phyloP scores from a whole-genome alignment of 2,888 invertebrate genomes.

The Phrixothrix hirtus region DNA sequence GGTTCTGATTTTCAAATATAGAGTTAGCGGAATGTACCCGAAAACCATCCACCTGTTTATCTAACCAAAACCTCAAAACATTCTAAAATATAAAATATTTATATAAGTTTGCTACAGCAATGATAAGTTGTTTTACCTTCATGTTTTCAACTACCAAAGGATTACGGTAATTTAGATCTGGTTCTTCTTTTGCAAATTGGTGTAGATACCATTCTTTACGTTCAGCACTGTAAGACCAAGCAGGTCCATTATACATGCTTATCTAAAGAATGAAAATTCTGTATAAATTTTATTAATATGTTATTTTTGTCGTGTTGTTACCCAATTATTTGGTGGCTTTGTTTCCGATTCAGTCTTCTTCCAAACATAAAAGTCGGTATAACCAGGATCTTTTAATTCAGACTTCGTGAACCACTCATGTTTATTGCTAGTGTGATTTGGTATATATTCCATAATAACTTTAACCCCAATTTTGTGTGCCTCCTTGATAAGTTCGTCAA shows the following conservation, averaged over 20 bases:
- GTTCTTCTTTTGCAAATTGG: constrained; percentile 73
- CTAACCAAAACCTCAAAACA: constrained; percentile 77
- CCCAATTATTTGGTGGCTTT: constrained; percentile 77
- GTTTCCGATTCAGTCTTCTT: constrained; percentile 58
- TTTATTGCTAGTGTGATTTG: constrained; percentile 72
- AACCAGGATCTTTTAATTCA: constrained; percentile 62
- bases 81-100: constrained; percentile 54
- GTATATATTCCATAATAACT: constrained; percentile 57
- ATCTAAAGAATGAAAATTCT: constrained; percentile 39
- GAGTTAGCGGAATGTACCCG: constrained; percentile 74
- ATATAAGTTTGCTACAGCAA: not conserved
- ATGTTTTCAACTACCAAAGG: constrained; percentile 68
- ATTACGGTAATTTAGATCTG: constrained; percentile 81
- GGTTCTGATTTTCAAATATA: constrained; percentile 54
- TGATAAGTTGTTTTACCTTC: constrained; percentile 52
- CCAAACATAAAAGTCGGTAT: constrained; percentile 81
- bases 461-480: constrained; percentile 63
- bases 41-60: constrained; percentile 84
- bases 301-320: constrained; percentile 50
- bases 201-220: constrained; percentile 73
- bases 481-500: constrained; percentile 61
- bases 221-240: constrained; percentile 41
- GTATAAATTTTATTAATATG: no score
- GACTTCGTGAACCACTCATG: constrained; percentile 83
- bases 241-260: constrained; percentile 44